Percentiles rank a stretch among this genome's conserved stretches.
These are phyloP conservation scores for Marmota flaviventris DNA, from an alignment of 2,113 vertebrate species.

Conservation along the genomic window DNA sequence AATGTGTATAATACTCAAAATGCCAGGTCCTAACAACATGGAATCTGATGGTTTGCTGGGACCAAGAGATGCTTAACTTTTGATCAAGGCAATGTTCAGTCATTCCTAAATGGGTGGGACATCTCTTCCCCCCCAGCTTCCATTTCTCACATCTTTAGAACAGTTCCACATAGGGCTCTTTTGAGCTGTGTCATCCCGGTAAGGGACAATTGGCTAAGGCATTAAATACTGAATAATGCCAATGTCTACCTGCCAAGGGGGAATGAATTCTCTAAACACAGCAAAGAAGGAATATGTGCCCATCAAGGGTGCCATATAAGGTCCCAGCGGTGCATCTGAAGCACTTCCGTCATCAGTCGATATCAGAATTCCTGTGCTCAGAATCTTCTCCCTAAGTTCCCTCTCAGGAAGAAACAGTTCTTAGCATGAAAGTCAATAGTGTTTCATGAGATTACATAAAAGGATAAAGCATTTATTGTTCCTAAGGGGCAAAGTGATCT, in stretches of 20 bases:
- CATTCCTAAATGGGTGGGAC: slow-evolving; percentile 59
- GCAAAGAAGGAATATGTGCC: background rate
- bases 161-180: slow-evolving; percentile 65
- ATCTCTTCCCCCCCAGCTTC: slow-evolving; percentile 66
- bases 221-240: slow-evolving; percentile 77
- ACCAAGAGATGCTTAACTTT: slow-evolving; percentile 80
- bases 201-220: slow-evolving; percentile 69
- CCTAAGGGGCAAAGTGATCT: slow-evolving; percentile 80
- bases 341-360: slow-evolving; percentile 70
- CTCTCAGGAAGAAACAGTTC: slow-evolving; percentile 77
- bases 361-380: slow-evolving; percentile 81
- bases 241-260: slow-evolving; percentile 77
- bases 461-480: slow-evolving; percentile 73
- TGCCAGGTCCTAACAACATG: background rate
- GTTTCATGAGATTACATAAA: slow-evolving; percentile 79
- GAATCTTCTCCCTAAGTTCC: slow-evolving; percentile 54
- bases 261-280: slow-evolving; percentile 73
- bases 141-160: slow-evolving; percentile 78
- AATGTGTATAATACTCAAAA: background rate
- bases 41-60: slow-evolving; percentile 70
- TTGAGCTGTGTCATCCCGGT: slow-evolving; percentile 72
- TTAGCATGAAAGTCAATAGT: slow-evolving; percentile 69
- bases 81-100: slow-evolving; percentile 76
- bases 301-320: background rate
- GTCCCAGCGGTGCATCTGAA: slow-evolving; percentile 47